Conservation (phyloP, 2,797 vertebrate genomes). For the Rhinoraja longicauda region DNA sequence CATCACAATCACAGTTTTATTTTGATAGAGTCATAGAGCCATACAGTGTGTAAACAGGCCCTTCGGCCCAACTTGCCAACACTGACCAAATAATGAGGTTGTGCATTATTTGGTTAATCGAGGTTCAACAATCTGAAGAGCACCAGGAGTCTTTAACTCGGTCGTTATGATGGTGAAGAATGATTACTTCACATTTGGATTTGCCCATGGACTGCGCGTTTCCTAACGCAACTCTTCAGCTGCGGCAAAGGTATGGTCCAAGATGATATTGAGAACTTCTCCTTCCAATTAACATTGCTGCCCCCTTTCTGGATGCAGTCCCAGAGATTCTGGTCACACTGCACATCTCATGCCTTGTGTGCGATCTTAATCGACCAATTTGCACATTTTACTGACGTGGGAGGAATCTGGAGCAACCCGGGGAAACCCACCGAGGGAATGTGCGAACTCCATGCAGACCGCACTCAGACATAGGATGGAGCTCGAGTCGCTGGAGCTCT, state of each 20-base stretch:
- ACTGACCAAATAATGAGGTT: neutral
- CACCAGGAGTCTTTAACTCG: neutral
- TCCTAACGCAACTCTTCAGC: neutral
- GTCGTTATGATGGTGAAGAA: neutral
- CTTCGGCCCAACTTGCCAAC: too few relatives aligned
- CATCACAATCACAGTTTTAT: neutral
- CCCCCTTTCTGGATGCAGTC: neutral
- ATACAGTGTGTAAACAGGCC: too few relatives aligned
- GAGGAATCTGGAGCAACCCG: too few relatives aligned
- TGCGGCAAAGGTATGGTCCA: neutral
- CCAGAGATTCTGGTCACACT: neutral
- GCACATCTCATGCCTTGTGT: neutral
- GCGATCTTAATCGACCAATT: neutral
- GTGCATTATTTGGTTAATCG: neutral
- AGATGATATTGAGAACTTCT: neutral
- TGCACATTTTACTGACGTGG: too few relatives aligned
- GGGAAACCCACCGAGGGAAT: too few relatives aligned
- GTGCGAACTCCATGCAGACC: too few relatives aligned
- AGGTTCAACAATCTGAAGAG: neutral
- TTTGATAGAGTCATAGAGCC: neutral
- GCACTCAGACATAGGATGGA: too few relatives aligned
- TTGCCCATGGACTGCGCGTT: neutral
- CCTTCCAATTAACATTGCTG: neutral
- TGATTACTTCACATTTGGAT: too few relatives aligned
- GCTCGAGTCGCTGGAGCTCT: too few relatives aligned